Evolutionary conservation across 2,797 vertebrate species (phyloP), one percentile per base, ranked within the genome.

Genomic region (Nothura maculosa): DNA sequence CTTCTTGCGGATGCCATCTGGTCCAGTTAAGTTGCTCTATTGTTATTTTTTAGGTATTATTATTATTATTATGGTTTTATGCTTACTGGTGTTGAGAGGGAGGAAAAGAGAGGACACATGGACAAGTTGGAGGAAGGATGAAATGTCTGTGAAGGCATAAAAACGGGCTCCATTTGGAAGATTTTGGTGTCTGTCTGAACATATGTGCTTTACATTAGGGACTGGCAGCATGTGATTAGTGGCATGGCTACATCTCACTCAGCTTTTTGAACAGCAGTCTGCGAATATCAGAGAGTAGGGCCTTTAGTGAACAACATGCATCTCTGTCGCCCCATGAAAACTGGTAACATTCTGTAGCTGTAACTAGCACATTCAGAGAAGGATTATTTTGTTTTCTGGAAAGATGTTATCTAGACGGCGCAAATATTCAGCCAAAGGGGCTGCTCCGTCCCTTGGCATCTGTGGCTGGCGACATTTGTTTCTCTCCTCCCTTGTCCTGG

Each of bases 1-100:
- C 76, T 94, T 62, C 68, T 94, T 4, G 0, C 34, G 67, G 82
- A 73, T 85, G 64, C 80, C 94, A 94, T 91, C 87, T 95, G 93
- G 55, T 92, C 75, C 64, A 57, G 43, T 50, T 79, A 84, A 91
- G 34, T 81, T 90, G 89, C 83, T 92, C 81, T 66, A 69, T 90
- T 91, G 72, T 77, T 92, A 79, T 28, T 85, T 91, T 77, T 72
- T 70, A 67, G 68, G 47, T 58, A 76, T 6, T 15, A 10, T 52
- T 36, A 66, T 45, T 36, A 85, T 72, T 48, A 70, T 58, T 42
- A 42, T 60, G 52, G 76, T 81, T 94, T 95, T 91, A n/a, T 58
- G n/a, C 74, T 78, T 64, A 27, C 50, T 64, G 67, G 70, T 74
- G 17, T 75, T 62, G 42, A n/a, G 57, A 62, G 73, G 87, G 90